Evolutionary conservation across 1,140 invertebrate genomes (phyloP).

Genomic region (Achatina immaculata): DNA sequence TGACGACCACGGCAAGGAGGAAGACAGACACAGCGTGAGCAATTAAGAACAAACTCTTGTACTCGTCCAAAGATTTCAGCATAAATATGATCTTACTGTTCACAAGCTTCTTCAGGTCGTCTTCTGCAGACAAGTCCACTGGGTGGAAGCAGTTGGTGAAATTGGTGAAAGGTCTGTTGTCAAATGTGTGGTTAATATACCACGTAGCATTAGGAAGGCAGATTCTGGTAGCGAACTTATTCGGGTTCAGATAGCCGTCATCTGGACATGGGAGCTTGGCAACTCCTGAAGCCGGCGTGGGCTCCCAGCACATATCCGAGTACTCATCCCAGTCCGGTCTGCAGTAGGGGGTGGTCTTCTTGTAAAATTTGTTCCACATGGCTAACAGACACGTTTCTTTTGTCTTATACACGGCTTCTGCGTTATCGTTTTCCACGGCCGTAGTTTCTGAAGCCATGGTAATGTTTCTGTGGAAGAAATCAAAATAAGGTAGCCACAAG

Average conservation of each 20-base stretch:
- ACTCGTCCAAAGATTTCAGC: conserved; percentile 4
- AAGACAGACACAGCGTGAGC: not conserved
- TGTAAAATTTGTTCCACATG: not conserved
- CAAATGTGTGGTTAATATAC: conserved; percentile 25
- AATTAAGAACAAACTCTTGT: not conserved
- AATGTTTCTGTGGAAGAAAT: not conserved
- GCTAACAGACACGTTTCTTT: not conserved
- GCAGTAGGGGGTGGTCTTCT: conserved; percentile 3
- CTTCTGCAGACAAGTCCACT: not conserved
- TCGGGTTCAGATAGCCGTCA: conserved; percentile 21
- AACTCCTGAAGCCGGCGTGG: conserved; percentile 21
- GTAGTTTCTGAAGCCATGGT: not conserved
- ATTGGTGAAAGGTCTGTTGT: conserved; percentile 20
- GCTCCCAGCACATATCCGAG: conserved; percentile 36
- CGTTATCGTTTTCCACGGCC: not conserved
- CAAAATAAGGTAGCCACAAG: not conserved
- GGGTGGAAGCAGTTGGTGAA: not conserved
- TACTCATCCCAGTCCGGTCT: conserved; percentile 21
- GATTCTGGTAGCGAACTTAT: conserved; percentile 14
- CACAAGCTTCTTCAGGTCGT: conserved; percentile 14
- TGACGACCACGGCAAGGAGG: not conserved
- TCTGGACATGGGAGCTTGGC: conserved; percentile 32
- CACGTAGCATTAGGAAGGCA: conserved; percentile 31
- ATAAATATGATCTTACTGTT: conserved; percentile 19
- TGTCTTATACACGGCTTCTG: not conserved